These are phyloP conservation scores for Alcis repandata DNA, from an alignment of 2,888 invertebrate genomes.

Conservation along the genomic window DNA sequence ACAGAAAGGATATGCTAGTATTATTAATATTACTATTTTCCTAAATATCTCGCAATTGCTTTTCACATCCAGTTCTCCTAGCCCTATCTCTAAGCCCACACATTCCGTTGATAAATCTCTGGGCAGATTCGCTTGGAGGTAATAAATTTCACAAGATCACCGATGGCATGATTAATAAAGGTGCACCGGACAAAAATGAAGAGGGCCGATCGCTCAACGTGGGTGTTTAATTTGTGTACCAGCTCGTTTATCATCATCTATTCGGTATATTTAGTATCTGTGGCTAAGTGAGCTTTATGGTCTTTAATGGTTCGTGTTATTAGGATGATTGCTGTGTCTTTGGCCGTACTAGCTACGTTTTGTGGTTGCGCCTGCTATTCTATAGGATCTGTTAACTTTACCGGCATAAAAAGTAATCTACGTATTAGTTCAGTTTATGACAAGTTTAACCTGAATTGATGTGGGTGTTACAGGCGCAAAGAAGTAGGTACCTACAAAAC, in stretches of 20 bases:
- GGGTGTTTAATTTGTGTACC: conserved; percentile 83
- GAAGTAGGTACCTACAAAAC: too few species aligned
- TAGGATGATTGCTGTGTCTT: conserved; percentile 34
- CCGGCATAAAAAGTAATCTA: too few species aligned
- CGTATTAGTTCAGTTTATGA: too few species aligned
- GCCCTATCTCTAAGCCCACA: conserved; percentile 70
- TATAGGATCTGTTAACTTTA: too few species aligned
- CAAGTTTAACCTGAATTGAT: too few species aligned
- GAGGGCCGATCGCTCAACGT: conserved; percentile 82
- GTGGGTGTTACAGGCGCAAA: too few species aligned
- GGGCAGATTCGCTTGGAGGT: conserved; percentile 84
- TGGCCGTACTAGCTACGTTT: background rate
- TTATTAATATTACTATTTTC: too few species aligned
- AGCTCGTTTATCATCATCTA: conserved; percentile 78
- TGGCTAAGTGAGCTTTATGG: conserved; percentile 43
- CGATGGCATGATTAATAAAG: conserved; percentile 80
- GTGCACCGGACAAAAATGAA: conserved; percentile 79
- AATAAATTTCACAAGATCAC: conserved; percentile 85
- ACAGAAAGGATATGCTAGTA: too few species aligned
- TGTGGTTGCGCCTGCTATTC: too few species aligned
- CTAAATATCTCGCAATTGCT: background rate
- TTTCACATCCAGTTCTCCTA: conserved; percentile 49
- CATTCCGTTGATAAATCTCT: conserved; percentile 83
- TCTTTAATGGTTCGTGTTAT: conserved; percentile 70
- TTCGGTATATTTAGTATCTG: conserved; percentile 31